Base-by-base conservation (phyloP, 2,797 vertebrate genomes). In the Pelodytes ibericus region DNA sequence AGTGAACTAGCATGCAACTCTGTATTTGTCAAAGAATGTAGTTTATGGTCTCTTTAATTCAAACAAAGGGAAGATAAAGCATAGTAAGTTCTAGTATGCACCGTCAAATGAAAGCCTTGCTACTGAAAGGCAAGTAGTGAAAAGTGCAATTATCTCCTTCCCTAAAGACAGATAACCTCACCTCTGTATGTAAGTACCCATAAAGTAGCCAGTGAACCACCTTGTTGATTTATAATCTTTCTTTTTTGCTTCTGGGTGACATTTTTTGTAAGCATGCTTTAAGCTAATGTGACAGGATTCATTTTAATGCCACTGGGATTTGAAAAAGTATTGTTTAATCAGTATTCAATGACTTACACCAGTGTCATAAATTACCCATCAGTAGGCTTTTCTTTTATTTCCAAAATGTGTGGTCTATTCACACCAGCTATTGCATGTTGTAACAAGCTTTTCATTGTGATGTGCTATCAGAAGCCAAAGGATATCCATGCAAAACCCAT, bases 251-350 rank as follows among this genome's bases (percentile, higher is more conserved):
- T 73, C 69, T 67, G 64, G 66, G 53, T 75, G 64, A 75, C 22
- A 49, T 71, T 67, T 74, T 49, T 59, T 47, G 22, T 41, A 49
- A 68, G 64, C 63, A 68, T 63, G 67, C 66, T 77, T 79, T 73
- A 22, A 44, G 0, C 33, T 74, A 76, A 74, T 68, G 39, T 79
- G 56, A 0, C 33, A 77, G 53, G 2, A 53, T 70, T 62, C 49
- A 73, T 1, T 77, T 49, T 65, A 57, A 59, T 77, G 63, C 33
- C 62, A 72, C 56, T 39, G 62, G 31, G 22, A 70, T 29, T 36
- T 72, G 56, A 68, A 63, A 74, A 79, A 62, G 57, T 65, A 74
- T 62, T 61, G 63, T 47, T 22, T 79, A 68, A 76, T 69, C 41
- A 74, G 1, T 65, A 67, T 73, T 80, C 64, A 77, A 1, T 29